Evolutionary conservation across 1,140 invertebrate genomes (phyloP).

Genomic region (Cyphomyrmex costatus): DNA sequence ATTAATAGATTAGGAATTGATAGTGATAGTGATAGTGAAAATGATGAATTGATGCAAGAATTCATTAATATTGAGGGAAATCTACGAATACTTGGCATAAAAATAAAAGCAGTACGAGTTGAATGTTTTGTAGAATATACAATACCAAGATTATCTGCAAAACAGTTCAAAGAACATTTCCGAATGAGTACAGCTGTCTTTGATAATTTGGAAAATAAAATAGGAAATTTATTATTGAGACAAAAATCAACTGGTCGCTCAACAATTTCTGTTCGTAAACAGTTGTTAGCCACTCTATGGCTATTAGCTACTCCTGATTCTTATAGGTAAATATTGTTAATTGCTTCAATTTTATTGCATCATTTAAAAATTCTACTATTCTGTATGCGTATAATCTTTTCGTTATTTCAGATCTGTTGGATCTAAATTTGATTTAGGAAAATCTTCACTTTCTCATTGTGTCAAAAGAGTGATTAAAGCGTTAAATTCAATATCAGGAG

Average conservation of each 20-base stretch:
- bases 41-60: not conserved
- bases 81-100: not conserved
- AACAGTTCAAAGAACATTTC: slow-evolving; percentile 4
- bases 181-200: not conserved
- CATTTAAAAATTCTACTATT: not conserved
- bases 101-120: not conserved
- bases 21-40: not conserved
- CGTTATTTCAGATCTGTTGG: not conserved
- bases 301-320: slow-evolving; percentile 8
- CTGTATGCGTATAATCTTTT: not conserved
- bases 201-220: not conserved
- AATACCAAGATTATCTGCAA: not conserved
- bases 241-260: not conserved
- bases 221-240: not conserved
- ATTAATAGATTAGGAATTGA: not conserved
- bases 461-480: not conserved
- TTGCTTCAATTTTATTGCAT: not conserved
- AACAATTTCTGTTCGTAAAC: not conserved
- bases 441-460: slow-evolving; percentile 6
- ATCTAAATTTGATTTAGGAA: not conserved
- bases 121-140: not conserved
- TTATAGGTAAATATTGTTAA: not conserved
- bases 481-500: not conserved
- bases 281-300: slow-evolving; percentile 3
- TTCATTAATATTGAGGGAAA: not conserved